phyloP scores from a whole-genome alignment of 1,140 invertebrate genomes.

The Oryctes rhinoceros region DNA sequence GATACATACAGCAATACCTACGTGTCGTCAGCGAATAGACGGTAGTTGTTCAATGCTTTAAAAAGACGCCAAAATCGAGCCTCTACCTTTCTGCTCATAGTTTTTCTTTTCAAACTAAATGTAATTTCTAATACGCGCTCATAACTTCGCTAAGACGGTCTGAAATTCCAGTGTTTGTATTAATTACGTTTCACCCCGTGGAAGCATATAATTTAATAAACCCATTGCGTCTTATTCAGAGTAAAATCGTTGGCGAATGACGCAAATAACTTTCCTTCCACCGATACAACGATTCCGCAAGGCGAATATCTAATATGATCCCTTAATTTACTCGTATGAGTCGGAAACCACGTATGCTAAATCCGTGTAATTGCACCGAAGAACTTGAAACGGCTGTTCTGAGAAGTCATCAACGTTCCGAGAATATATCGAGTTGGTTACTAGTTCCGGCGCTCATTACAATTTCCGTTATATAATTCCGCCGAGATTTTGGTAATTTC shows the following conservation, averaged over 20 bases:
- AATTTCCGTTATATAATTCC: conserved; percentile 44
- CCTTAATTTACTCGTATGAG: conserved; percentile 38
- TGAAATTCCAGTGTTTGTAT: background rate
- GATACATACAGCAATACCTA: too few relatives aligned
- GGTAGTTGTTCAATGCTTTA: too few relatives aligned
- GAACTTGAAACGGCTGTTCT: conserved; percentile 44
- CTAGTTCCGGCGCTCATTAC: conserved; percentile 44
- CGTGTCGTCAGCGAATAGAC: too few relatives aligned
- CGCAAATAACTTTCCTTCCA: background rate
- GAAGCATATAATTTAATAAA: background rate
- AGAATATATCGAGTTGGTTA: conserved; percentile 44
- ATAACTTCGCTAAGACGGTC: too few relatives aligned
- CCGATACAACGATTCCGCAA: background rate
- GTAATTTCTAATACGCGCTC: too few relatives aligned
- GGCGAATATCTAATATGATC: conserved; percentile 20
- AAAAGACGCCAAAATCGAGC: too few relatives aligned
- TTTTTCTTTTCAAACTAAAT: too few relatives aligned
- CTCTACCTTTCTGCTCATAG: too few relatives aligned
- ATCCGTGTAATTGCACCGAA: conserved; percentile 43
- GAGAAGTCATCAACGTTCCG: conserved; percentile 44
- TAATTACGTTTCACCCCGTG: background rate
- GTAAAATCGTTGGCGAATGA: background rate
- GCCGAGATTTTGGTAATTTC: conserved; percentile 42
- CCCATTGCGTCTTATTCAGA: background rate
- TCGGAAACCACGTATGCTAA: conserved; percentile 42